Evolutionary conservation across 2,888 invertebrate species (phyloP).

Genomic region (Drosophila suboccidentalis): DNA sequence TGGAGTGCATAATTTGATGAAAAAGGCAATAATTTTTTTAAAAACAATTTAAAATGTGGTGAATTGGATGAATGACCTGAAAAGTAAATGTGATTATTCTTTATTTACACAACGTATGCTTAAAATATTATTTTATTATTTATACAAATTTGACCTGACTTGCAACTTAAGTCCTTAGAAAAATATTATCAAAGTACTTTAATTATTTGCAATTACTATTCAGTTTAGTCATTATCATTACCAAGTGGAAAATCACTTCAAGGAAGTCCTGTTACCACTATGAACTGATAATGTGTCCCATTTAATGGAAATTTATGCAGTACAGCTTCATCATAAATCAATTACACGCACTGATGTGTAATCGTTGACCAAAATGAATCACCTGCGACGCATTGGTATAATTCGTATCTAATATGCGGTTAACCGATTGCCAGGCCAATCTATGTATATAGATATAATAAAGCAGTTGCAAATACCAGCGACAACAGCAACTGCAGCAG

Average conservation of each 20-base stretch:
- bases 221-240: not conserved
- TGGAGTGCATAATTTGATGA: constrained; percentile 62
- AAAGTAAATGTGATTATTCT: not conserved
- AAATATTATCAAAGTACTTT: no score
- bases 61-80: not conserved
- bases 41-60: not conserved
- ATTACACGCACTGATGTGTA: constrained; percentile 21
- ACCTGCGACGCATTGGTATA: constrained; percentile 55
- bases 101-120: not conserved
- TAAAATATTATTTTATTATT: no score
- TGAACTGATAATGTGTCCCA: not conserved
- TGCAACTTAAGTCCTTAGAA: not conserved
- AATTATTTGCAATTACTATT: not conserved
- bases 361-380: constrained; percentile 41
- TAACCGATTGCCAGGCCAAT: constrained; percentile 46
- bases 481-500: constrained; percentile 6
- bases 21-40: constrained; percentile 12
- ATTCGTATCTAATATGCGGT: constrained; percentile 66
- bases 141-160: not conserved
- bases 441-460: constrained; percentile 16
- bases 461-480: constrained; percentile 13
- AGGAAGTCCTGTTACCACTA: not conserved
- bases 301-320: constrained; percentile 4
- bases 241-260: constrained; percentile 1
- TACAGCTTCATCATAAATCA: constrained; percentile 39